Evolutionary conservation across 2,113 vertebrate species (phyloP).

Genomic region (Sapajus apella): DNA sequence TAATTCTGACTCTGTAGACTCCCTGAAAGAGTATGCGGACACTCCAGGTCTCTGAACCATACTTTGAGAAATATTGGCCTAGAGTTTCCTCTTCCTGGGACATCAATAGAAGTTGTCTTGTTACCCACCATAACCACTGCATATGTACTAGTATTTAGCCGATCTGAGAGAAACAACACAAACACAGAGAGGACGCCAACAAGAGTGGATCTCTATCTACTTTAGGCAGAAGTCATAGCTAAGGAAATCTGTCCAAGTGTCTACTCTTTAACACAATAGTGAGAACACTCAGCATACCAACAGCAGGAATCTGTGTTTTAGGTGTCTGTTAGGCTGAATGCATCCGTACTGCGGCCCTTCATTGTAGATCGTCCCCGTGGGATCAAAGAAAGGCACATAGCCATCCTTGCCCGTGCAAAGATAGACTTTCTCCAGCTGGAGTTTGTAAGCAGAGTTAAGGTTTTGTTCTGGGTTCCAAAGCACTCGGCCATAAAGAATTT

Average conservation of each 20-base stretch:
- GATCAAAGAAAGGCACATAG: slow-evolving; percentile 97
- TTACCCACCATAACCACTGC: not conserved
- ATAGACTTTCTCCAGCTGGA: slow-evolving; percentile 98
- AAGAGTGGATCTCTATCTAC: not conserved
- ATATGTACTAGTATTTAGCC: not conserved
- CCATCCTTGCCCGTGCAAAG: slow-evolving; percentile 96
- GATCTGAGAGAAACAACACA: not conserved
- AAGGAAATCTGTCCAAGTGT: not conserved
- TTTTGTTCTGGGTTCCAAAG: slow-evolving; percentile 98
- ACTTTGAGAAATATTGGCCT: not conserved
- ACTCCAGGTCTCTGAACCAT: not conserved
- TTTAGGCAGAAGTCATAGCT: not conserved
- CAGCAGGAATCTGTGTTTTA: slow-evolving; percentile 96
- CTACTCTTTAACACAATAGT: not conserved
- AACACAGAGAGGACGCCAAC: not conserved
- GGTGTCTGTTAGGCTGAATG: slow-evolving; percentile 96
- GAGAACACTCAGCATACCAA: slow-evolving; percentile 85
- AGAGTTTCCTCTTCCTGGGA: not conserved
- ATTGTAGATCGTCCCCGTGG: slow-evolving; percentile 95
- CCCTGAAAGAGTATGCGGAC: not conserved
- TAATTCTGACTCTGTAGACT: not conserved
- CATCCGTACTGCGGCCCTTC: slow-evolving; percentile 98
- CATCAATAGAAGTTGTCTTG: not conserved
- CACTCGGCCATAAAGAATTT: slow-evolving; percentile 94
- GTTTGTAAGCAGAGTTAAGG: slow-evolving; percentile 94